Evolutionary conservation across 2,797 vertebrate genomes (phyloP).

Genomic region (Alectoris magna): DNA sequence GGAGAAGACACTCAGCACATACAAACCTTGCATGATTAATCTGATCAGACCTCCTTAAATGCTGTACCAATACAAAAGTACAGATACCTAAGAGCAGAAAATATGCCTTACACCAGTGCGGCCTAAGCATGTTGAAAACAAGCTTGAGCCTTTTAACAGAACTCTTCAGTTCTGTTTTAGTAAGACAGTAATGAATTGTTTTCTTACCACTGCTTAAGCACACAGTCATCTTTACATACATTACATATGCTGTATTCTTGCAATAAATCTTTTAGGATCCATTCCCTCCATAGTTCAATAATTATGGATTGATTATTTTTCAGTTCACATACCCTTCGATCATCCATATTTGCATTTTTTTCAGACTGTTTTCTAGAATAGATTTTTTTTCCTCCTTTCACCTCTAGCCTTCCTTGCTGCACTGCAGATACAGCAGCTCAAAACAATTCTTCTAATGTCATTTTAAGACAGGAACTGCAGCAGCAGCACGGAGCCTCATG

Average conservation of each 20-base stretch:
- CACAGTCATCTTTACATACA: background rate
- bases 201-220: background rate
- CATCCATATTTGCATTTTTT: background rate
- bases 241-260: background rate
- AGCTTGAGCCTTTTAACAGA: background rate
- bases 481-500: background rate
- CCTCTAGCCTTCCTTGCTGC: conserved; percentile 44
- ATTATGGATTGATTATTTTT: background rate
- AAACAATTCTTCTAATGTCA: conserved; percentile 41
- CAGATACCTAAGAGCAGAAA: background rate
- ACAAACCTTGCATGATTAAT: background rate
- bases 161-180: background rate
- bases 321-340: background rate
- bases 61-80: background rate
- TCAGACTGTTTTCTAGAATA: background rate
- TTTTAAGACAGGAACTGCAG: conserved; percentile 49
- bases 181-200: background rate
- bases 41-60: background rate
- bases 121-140: background rate
- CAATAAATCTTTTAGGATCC: background rate
- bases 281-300: background rate
- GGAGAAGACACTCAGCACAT: background rate
- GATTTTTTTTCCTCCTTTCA: conserved; percentile 23
- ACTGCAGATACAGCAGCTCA: conserved; percentile 52
- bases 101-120: background rate